Base-by-base conservation (phyloP, 2,113 vertebrate species). In the Pholis gunnellus region DNA sequence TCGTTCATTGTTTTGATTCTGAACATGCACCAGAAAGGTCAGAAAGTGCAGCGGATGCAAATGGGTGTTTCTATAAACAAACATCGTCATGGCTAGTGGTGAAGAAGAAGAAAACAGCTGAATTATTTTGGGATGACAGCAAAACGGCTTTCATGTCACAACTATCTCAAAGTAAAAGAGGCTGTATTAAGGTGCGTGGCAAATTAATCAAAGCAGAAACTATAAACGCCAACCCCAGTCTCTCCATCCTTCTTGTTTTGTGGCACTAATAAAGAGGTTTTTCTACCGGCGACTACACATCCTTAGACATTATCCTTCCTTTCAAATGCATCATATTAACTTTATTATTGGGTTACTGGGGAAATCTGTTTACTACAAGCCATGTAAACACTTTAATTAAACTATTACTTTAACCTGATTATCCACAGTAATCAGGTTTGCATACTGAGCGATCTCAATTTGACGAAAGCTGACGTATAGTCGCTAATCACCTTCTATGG, bases 311-410 rank as follows among this genome's bases (percentile, higher is more conserved):
- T 11, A 50, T 56, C 13, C 31, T 64, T 56, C 78, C 59, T 72
- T 67, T 78, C 60, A 76, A 71, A 50, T 38, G 78, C 52, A 77
- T 83, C 54, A 86, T 73, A 40, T 78, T 72, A 84, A 86, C 69
- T 75, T 78, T 66, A 65, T 90, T 73, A 89, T 67, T 59, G 34
- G n/a, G 59, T 84, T 83, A 67, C 27, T 25, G 1, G n/a, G 40
- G 14, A 75, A 81, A 86, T 84, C 40, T 54, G 78, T 72, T 90
- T 80, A 82, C 72, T 54, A 68, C 31, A 6, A 72, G 63, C 73
- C 87, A 66, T 61, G 82, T 84, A 79, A 86, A 81, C 84, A 85
- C 80, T 79, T 74, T 42, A 86, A 89, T 89, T 68, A 81, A 83
- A 79, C 84, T 59, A 75, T 84, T 89, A 60, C 73, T 79, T 74